Evolutionary conservation across 2,888 invertebrate species (phyloP).

Genomic region (Sialis lutaria): DNA sequence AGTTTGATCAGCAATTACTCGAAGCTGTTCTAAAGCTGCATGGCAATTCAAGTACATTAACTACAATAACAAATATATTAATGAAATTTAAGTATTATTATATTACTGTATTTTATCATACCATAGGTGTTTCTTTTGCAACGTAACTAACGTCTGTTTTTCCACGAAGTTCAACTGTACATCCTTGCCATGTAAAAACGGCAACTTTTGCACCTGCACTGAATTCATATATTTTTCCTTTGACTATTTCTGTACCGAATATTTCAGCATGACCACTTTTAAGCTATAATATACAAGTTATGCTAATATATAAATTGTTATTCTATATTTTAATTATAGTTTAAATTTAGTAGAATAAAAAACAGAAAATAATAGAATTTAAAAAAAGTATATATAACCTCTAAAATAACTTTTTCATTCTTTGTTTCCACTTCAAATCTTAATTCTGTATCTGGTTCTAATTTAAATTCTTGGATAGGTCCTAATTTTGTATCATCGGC

Average conservation of each 20-base stretch:
- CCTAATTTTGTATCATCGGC: slow-evolving; percentile 18
- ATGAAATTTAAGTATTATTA: slow-evolving; percentile 1
- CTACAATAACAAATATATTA: background rate
- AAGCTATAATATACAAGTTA: slow-evolving; percentile 35
- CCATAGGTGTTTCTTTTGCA: slow-evolving; percentile 94
- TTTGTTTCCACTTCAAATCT: slow-evolving; percentile 86
- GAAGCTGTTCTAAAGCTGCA: slow-evolving; percentile 79
- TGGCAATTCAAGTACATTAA: slow-evolving; percentile 85
- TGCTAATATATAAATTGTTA: too few relatives aligned
- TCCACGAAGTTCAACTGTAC: slow-evolving; percentile 69
- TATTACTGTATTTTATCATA: slow-evolving; percentile 14
- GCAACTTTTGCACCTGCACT: slow-evolving; percentile 84
- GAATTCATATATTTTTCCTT: slow-evolving; percentile 83
- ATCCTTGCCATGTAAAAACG: slow-evolving; percentile 92
- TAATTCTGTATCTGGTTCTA: slow-evolving; percentile 79
- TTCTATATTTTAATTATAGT: background rate
- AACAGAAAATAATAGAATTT: background rate
- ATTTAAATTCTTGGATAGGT: slow-evolving; percentile 49
- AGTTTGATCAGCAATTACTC: slow-evolving; percentile 62
- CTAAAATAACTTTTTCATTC: slow-evolving; percentile 63
- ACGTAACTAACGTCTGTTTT: slow-evolving; percentile 87
- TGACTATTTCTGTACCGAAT: slow-evolving; percentile 90
- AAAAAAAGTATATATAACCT: slow-evolving; percentile 28
- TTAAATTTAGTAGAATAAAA: background rate
- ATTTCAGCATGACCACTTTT: slow-evolving; percentile 85